phyloP scores from a whole-genome alignment of 2,797 vertebrate species.

The Mastacembelus armatus region DNA sequence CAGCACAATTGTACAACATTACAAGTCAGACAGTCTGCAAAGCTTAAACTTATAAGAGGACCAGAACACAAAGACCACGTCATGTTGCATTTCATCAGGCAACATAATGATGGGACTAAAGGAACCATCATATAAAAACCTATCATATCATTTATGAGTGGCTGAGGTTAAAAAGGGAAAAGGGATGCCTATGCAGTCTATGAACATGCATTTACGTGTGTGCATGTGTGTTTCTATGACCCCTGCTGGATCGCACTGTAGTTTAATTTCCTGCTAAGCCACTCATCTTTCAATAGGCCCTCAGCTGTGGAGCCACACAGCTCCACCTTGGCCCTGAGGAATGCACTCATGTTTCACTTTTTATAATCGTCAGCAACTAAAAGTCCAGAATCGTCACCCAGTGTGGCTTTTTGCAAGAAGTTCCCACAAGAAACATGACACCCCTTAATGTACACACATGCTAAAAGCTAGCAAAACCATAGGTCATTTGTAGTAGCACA shows the following conservation, averaged over 20 bases:
- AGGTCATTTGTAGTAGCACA: conserved; percentile 67
- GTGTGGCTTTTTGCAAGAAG: conserved; percentile 50
- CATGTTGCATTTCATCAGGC: conserved; percentile 19
- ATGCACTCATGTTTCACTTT: conserved; percentile 83
- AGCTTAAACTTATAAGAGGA: conserved; percentile 5
- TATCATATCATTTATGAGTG: conserved; percentile 26
- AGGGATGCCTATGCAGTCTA: not conserved
- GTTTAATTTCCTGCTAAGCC: conserved; percentile 62
- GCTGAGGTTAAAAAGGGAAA: conserved; percentile 8
- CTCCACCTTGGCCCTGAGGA: conserved; percentile 67
- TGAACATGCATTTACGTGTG: conserved; percentile 16
- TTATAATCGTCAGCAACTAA: conserved; percentile 73
- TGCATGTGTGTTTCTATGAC: conserved; percentile 37
- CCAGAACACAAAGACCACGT: conserved; percentile 4
- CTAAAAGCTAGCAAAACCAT: conserved; percentile 52
- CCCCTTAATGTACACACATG: conserved; percentile 42
- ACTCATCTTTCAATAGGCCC: conserved; percentile 68
- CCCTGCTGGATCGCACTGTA: conserved; percentile 9
- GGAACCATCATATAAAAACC: conserved; percentile 29
- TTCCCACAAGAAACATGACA: conserved; percentile 79
- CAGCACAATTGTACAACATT: conserved; percentile 28
- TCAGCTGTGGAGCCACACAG: conserved; percentile 75
- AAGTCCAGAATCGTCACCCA: conserved; percentile 59
- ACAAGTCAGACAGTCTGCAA: conserved; percentile 25
- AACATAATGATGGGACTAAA: not conserved